Conservation (phyloP, 2,797 vertebrate species). For the Rhadinocentrus ornatus region DNA sequence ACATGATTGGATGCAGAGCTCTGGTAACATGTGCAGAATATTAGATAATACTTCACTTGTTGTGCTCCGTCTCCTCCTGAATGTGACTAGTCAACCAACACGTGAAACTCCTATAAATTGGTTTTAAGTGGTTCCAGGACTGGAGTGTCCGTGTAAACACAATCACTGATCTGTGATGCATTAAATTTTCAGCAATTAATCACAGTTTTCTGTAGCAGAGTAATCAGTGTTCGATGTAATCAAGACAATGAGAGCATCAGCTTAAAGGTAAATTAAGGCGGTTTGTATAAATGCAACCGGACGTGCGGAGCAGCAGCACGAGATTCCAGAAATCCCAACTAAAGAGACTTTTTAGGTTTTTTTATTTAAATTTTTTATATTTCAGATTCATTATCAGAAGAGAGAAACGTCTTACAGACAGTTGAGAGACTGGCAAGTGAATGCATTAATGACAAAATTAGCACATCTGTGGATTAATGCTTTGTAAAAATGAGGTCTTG, state of each 20-base stretch:
- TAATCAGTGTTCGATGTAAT: neutral
- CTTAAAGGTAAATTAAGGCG: neutral
- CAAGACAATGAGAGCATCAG: neutral
- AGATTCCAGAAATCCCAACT: neutral
- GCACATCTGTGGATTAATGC: too few species aligned
- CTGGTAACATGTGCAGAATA: constrained; percentile 21
- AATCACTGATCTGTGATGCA: neutral
- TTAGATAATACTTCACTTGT: constrained; percentile 21
- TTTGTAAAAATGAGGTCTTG: too few species aligned
- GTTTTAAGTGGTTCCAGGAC: constrained; percentile 7
- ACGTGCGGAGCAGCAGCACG: neutral
- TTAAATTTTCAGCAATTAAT: constrained; percentile 3
- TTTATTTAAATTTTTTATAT: too few species aligned
- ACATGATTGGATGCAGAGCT: constrained; percentile 42
- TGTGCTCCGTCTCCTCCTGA: neutral
- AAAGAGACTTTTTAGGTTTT: neutral
- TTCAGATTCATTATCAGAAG: too few species aligned
- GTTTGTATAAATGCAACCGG: neutral
- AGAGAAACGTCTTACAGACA: too few species aligned
- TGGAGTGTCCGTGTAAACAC: neutral
- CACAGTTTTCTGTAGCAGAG: neutral
- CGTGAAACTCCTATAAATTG: neutral
- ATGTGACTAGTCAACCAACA: constrained; percentile 5
- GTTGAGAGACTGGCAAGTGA: too few species aligned
- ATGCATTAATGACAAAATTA: too few species aligned